These are phyloP conservation scores for Trachelus troglodyta DNA, from an alignment of 2,888 invertebrate genomes.

Conservation along the genomic window DNA sequence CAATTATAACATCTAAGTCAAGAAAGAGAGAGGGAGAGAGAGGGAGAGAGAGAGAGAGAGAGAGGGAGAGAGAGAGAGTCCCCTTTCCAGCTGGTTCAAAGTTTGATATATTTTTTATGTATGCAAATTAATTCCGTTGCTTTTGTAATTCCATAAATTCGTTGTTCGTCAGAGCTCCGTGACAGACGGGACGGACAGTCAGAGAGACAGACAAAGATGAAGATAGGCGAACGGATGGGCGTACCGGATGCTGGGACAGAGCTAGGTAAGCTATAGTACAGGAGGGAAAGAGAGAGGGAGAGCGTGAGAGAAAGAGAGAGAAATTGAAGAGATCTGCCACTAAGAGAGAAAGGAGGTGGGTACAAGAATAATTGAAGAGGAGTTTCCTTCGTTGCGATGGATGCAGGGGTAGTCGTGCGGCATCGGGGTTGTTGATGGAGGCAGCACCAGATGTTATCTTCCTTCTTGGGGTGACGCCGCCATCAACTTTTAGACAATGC, in stretches of 20 bases:
- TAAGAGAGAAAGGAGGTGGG: conserved; percentile 29
- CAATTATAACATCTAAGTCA: background rate
- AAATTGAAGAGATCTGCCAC: background rate
- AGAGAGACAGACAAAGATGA: conserved; percentile 5
- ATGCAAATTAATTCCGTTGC: conserved; percentile 56
- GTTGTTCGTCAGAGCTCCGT: conserved; percentile 47
- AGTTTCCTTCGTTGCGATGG: conserved; percentile 54
- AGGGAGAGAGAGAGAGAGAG: background rate
- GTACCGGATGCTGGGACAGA: conserved; percentile 50
- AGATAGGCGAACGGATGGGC: conserved; percentile 20
- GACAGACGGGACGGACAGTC: conserved; percentile 44
- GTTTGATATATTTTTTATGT: conserved; percentile 46
- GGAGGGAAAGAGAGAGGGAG: conserved; percentile 27
- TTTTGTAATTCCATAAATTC: conserved; percentile 57
- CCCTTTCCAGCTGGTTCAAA: conserved; percentile 31
- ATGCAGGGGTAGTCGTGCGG: conserved; percentile 38
- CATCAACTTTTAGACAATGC: conserved; percentile 63
- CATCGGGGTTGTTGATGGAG: conserved; percentile 57
- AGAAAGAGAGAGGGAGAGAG: background rate
- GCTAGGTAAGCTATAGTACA: conserved; percentile 29
- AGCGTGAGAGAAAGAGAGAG: conserved; percentile 19
- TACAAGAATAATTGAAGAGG: conserved; percentile 62
- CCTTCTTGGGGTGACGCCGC: conserved; percentile 56
- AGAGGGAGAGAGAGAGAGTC: background rate
- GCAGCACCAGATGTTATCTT: conserved; percentile 62